Percentiles rank a stretch among this genome's conserved stretches.
Conservation (phyloP, 2,113 vertebrate species). For the Pao palembangensis region DNA sequence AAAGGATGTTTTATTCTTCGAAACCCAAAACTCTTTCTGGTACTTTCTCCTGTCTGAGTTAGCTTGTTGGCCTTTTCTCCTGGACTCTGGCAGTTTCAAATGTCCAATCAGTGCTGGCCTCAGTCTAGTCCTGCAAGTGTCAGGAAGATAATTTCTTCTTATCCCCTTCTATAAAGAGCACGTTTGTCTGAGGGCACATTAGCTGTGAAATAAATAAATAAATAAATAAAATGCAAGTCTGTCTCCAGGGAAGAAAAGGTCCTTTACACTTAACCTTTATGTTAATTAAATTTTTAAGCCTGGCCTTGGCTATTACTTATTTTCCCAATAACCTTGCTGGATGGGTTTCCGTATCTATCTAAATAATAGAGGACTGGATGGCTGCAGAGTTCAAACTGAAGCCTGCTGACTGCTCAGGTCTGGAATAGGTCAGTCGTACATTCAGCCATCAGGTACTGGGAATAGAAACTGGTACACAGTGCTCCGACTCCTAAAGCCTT, state of each 20-base stretch:
- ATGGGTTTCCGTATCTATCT: neutral
- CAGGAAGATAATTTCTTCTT: slow-evolving; percentile 14
- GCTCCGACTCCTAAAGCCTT: too few relatives aligned
- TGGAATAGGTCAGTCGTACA: neutral
- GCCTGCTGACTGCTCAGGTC: neutral
- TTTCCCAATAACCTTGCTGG: neutral
- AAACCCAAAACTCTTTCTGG: too few relatives aligned
- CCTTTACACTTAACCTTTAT: slow-evolving; percentile 10
- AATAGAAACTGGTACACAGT: too few relatives aligned
- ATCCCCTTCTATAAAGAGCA: neutral
- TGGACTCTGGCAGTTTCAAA: slow-evolving; percentile 23
- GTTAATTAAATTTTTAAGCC: slow-evolving; percentile 13
- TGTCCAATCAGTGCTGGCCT: slow-evolving; percentile 33
- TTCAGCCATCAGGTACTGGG: too few relatives aligned
- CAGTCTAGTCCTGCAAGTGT: slow-evolving; percentile 19
- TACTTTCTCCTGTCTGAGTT: too few relatives aligned
- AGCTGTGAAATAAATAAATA: slow-evolving; percentile 1
- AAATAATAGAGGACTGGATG: neutral
- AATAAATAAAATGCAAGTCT: neutral
- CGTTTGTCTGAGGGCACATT: slow-evolving; percentile 2
- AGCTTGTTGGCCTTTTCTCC: slow-evolving; percentile 7
- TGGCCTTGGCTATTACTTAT: neutral
- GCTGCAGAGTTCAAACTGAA: neutral
- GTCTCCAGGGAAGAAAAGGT: neutral
- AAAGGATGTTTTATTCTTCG: too few relatives aligned